A percentile compares a stretch with the other conserved stretches of the same genome.
These are phyloP conservation scores for Lacerta viridis DNA, from an alignment of 2,797 vertebrate genomes.

Conservation along the genomic window DNA sequence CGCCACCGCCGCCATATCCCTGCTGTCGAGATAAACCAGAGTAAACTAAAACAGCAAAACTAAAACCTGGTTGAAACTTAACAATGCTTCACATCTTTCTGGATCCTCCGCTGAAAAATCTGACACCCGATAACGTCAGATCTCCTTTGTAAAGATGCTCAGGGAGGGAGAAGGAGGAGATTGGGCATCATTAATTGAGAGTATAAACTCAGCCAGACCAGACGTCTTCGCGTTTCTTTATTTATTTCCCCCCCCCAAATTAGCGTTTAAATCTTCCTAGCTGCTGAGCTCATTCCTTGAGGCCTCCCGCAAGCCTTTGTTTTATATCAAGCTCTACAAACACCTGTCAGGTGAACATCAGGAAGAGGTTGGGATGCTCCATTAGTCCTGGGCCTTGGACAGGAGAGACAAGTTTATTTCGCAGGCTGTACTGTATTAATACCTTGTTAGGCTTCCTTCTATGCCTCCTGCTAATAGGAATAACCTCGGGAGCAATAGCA, in stretches of 20 bases:
- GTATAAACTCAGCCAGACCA: not conserved
- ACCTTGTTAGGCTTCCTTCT: constrained; percentile 65
- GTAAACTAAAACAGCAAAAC: not conserved
- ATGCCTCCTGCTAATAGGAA: constrained; percentile 66
- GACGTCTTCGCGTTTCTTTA: constrained; percentile 35
- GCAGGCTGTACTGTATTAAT: constrained; percentile 59
- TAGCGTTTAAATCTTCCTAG: constrained; percentile 54
- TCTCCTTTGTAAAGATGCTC: constrained; percentile 1
- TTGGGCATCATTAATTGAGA: constrained; percentile 16
- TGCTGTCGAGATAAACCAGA: not conserved
- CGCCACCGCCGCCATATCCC: too few species aligned
- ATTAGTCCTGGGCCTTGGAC: constrained; percentile 47
- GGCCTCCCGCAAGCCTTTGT: constrained; percentile 26
- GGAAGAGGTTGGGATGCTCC: constrained; percentile 35
- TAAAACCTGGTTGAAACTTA: not conserved
- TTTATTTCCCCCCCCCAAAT: constrained; percentile 63
- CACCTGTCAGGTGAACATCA: constrained; percentile 51
- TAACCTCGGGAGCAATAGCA: constrained; percentile 69
- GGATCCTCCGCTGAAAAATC: not conserved
- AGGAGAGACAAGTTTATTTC: constrained; percentile 60
- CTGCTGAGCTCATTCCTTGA: constrained; percentile 13
- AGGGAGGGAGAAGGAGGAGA: not conserved
- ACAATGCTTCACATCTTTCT: not conserved
- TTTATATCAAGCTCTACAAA: constrained; percentile 64
- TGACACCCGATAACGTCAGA: not conserved